These are phyloP conservation scores for Patiria pectinifera DNA, from an alignment of 53 echinoderm and acorn worm genomes.

Conservation along the genomic window DNA sequence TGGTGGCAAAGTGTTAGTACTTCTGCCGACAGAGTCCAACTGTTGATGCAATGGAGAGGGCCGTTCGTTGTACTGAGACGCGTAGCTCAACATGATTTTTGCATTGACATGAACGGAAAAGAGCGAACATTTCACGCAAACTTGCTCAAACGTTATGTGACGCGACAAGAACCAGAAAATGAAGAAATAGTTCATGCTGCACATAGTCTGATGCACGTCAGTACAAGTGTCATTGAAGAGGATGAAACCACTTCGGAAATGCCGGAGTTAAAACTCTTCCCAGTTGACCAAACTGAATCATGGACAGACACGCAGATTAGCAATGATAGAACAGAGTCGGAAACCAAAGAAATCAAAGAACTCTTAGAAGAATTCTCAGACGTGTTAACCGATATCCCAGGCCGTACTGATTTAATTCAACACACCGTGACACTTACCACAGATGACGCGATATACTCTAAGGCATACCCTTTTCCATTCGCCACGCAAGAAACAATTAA, in stretches of 20 bases:
- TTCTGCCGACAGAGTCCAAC: conserved; percentile 65
- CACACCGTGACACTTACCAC: conserved; percentile 15
- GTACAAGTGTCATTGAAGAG: not conserved
- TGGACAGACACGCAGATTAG: conserved; percentile 4
- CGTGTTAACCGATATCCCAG: conserved; percentile 32
- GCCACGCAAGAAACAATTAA: conserved; percentile 35
- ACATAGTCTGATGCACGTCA: not conserved
- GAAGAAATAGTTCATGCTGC: conserved; percentile 3
- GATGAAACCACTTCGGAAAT: not conserved
- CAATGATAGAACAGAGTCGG: not conserved
- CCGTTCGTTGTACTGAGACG: conserved; percentile 56
- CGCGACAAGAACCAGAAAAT: conserved; percentile 5
- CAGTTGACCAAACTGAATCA: not conserved
- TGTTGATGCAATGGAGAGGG: conserved; percentile 74
- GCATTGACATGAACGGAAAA: conserved; percentile 38
- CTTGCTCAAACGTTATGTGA: conserved; percentile 53
- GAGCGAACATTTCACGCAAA: conserved; percentile 62
- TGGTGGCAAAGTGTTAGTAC: conserved; percentile 67
- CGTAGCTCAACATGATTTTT: conserved; percentile 28
- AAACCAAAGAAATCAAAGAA: not conserved
- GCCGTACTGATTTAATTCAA: not conserved
- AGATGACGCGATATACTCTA: conserved; percentile 7
- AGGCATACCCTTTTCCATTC: conserved; percentile 50
- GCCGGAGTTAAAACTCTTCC: not conserved
- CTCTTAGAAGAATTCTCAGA: not conserved